Conservation (phyloP, 2,797 vertebrate genomes). For the Clarias platycephalus region DNA sequence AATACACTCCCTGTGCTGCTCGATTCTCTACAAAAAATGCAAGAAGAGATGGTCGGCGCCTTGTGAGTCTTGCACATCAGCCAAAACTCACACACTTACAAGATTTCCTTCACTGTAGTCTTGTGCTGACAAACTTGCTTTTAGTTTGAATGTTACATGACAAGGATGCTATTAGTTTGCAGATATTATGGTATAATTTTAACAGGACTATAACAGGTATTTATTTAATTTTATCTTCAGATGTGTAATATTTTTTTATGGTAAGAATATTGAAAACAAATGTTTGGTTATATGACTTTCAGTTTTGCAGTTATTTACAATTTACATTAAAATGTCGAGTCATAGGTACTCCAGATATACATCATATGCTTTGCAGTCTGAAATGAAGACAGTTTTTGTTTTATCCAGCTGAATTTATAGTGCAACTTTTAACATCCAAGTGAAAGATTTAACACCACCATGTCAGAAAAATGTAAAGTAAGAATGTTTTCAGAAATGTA, state of each 20-base stretch:
- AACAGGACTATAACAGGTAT: neutral
- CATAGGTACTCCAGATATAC: no score
- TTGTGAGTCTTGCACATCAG: slow-evolving; percentile 77
- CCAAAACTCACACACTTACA: neutral
- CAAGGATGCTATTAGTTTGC: neutral
- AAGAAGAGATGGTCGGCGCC: slow-evolving; percentile 95
- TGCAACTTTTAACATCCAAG: no score
- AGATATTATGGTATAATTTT: neutral
- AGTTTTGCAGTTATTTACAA: no score
- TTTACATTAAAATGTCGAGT: no score
- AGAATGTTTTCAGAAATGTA: no score
- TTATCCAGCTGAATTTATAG: no score
- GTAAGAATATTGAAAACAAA: neutral
- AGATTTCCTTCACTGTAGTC: neutral
- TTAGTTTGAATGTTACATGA: neutral
- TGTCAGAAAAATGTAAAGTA: no score
- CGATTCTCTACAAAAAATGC: slow-evolving; percentile 93
- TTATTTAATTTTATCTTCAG: neutral
- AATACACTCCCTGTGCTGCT: slow-evolving; percentile 85
- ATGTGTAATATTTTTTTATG: neutral
- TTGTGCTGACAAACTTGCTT: neutral
- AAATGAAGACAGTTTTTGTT: no score
- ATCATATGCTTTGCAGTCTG: no score
- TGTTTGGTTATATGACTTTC: no score
- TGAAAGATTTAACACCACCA: no score